Percentiles rank a stretch among this genome's conserved stretches.
These are phyloP conservation scores for Ptilorrhoa leucosticta DNA, from an alignment of 2,113 vertebrate species.

Conservation along the genomic window DNA sequence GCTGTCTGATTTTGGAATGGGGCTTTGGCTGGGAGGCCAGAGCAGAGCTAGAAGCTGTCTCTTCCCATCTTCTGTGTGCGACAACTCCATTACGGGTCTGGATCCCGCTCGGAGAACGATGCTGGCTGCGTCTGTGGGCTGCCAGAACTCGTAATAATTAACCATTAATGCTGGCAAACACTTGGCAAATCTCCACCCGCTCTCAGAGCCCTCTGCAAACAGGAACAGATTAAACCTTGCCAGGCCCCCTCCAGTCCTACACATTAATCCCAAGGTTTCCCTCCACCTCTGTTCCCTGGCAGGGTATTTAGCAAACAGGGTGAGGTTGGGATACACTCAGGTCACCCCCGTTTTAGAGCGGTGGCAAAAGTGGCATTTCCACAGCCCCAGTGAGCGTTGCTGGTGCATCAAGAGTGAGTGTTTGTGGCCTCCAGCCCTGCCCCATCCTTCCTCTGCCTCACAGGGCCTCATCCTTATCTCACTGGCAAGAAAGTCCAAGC, in stretches of 20 bases:
- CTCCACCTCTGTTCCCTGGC: neutral
- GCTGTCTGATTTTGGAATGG: slow-evolving; percentile 14
- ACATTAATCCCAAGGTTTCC: neutral
- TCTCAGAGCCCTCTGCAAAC: slow-evolving; percentile 13
- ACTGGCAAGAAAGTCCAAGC: neutral
- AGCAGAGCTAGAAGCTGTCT: neutral
- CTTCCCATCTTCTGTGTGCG: neutral
- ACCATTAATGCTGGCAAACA: slow-evolving; percentile 56
- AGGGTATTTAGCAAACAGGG: neutral
- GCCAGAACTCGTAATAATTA: slow-evolving; percentile 47
- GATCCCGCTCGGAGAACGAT: neutral
- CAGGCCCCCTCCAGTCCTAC: neutral
- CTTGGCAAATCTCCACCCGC: slow-evolving; percentile 36
- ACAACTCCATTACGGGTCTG: slow-evolving; percentile 27
- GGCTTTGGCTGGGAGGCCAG: slow-evolving; percentile 2
- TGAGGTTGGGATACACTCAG: neutral
- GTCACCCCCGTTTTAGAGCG: neutral
- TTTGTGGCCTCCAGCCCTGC: neutral
- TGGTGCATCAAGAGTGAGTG: accelerated
- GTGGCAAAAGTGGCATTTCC: neutral
- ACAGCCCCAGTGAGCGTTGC: accelerated
- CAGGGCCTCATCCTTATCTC: neutral
- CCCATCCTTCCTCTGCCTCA: neutral
- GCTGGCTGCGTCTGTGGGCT: neutral
- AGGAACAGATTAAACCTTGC: neutral